Base-by-base conservation (phyloP, 2,113 vertebrate genomes). In the Riparia riparia region DNA sequence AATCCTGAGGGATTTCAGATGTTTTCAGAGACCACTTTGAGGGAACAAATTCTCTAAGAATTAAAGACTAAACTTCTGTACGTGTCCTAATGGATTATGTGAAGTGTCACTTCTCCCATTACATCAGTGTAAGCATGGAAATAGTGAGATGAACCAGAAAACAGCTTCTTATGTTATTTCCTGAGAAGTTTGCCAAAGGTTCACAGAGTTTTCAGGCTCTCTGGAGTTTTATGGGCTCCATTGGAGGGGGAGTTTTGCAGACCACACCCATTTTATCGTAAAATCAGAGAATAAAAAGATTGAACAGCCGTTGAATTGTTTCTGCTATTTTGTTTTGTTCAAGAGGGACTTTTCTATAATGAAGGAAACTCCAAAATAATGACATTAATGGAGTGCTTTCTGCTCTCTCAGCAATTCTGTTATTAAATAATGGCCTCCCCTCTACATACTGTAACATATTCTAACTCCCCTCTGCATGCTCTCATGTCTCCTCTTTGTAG, bases 91-190 rank as follows among this genome's bases (percentile, higher is more conserved):
- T 92, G 93, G 79, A 83, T 83, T 89, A 96, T 64, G 31, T 65
- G 32, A 90, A 90, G 68, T 95, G 92, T 95, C 80, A 64, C 68
- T 93, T 86, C 78, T 93, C 95, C 96, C 95, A 83, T 96, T 95
- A 94, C 96, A 86, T 96, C 93, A 96, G 90, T 90, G 79, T 58
- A 71, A 93, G 82, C 68, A 83, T 89, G 95, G 93, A 97, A 96
- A 96, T 95, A 90, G 86, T 90, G 90, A 94, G 90, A 95, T 90
- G 95, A 90, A 95, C 79, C 90, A 97, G 56, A 96, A 89, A 95
- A 66, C 71, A 89, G 72, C 56, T 93, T 90, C 89, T 93, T 78
- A 86, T 56, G 80, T 94, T 96, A 94, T 93, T 97, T 97, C 95
- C 96, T 94, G 85, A 96, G 90, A 78, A 68, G 76, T 78, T 83